phyloP scores from a whole-genome alignment of 2,888 invertebrate species.

The Lepidocyrtinus sp. region DNA sequence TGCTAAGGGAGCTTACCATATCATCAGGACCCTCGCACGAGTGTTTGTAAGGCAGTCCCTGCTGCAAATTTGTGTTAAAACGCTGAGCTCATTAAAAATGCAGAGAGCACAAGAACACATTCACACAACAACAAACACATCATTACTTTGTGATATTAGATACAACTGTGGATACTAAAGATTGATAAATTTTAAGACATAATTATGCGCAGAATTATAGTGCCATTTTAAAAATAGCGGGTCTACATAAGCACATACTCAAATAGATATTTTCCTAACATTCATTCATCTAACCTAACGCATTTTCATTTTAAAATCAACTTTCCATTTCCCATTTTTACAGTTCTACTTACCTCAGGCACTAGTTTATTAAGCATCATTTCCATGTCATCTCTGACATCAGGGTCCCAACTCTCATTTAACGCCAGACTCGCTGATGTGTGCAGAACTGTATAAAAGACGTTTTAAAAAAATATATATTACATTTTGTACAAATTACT shows the following conservation, averaged over 20 bases:
- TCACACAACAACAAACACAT: constrained; percentile 50
- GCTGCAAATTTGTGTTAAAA: constrained; percentile 66
- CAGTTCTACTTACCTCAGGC: constrained; percentile 86
- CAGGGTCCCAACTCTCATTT: constrained; percentile 98
- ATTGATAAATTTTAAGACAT: too few species aligned
- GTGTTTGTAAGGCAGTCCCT: constrained; percentile 94
- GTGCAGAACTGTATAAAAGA: constrained; percentile 87
- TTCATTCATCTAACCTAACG: constrained; percentile 6
- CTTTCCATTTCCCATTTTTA: too few species aligned
- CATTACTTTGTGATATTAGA: constrained; percentile 26
- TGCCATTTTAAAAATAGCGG: too few species aligned
- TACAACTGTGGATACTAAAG: too few species aligned
- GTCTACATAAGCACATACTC: too few species aligned
- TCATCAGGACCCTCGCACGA: constrained; percentile 99
- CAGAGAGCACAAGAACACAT: constrained; percentile 48
- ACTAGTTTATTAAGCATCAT: constrained; percentile 99
- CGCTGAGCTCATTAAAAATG: constrained; percentile 57
- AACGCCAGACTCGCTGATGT: constrained; percentile 97
- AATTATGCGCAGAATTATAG: too few species aligned
- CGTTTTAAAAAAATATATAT: constrained; percentile 1
- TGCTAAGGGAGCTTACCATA: constrained; percentile 81
- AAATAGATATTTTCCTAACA: too few species aligned
- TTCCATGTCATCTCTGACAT: constrained; percentile 93
- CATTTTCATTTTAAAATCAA: constrained; percentile 24
- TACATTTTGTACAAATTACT: background rate